Conservation (phyloP, 1,140 invertebrate genomes). For the Trachelipus rathkii region DNA sequence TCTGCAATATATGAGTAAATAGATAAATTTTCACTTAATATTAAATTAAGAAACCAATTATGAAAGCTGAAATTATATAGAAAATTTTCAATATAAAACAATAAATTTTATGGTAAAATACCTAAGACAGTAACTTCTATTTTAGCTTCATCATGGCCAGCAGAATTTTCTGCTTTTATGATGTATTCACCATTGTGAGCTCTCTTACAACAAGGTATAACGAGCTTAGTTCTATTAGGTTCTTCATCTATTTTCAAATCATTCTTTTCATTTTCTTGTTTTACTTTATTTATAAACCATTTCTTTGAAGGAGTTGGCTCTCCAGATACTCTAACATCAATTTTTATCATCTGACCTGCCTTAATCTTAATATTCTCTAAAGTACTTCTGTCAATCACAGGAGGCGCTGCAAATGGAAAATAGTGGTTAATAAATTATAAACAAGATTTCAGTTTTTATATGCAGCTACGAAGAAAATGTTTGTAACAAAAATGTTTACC, state of each 20-base stretch:
- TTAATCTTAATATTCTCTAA: slow-evolving; percentile 79
- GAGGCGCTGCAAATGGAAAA: slow-evolving; percentile 63
- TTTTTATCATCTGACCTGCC: slow-evolving; percentile 75
- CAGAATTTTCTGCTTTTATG: slow-evolving; percentile 85
- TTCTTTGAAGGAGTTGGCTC: slow-evolving; percentile 79
- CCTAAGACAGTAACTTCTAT: slow-evolving; percentile 77
- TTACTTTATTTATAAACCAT: slow-evolving; percentile 80
- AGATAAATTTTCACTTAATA: neutral
- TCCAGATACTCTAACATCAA: slow-evolving; percentile 85
- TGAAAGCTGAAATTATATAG: neutral
- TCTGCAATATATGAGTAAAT: slow-evolving; percentile 25
- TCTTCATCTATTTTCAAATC: slow-evolving; percentile 75
- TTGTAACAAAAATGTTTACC: slow-evolving; percentile 53
- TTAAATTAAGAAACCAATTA: neutral
- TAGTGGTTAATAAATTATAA: slow-evolving; percentile 28
- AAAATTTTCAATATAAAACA: neutral
- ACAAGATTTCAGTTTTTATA: neutral
- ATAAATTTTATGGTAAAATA: slow-evolving; percentile 47
- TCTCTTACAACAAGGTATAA: slow-evolving; percentile 67
- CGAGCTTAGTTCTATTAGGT: slow-evolving; percentile 78
- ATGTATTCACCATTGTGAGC: slow-evolving; percentile 78
- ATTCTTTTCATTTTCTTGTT: slow-evolving; percentile 59
- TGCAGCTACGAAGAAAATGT: slow-evolving; percentile 28
- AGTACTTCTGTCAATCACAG: slow-evolving; percentile 90
- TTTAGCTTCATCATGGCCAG: slow-evolving; percentile 84